phyloP scores from a whole-genome alignment of 2,888 invertebrate species.

The Nephrotoma flavescens region DNA sequence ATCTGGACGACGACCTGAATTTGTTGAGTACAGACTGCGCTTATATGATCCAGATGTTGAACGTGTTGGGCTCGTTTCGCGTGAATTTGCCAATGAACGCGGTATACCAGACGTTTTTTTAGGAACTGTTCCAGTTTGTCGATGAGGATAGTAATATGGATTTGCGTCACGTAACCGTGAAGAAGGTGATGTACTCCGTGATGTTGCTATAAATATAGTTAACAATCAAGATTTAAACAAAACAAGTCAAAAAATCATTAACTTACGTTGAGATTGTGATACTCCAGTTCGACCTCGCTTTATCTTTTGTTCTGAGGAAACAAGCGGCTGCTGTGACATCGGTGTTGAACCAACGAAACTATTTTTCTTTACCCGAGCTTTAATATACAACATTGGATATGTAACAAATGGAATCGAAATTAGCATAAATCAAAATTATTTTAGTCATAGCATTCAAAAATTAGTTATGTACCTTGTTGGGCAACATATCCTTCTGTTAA shows the following conservation, averaged over 20 bases:
- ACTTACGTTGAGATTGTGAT: conserved; percentile 87
- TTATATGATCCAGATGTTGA: conserved; percentile 18
- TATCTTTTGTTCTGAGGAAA: conserved; percentile 43
- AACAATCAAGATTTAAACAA: conserved; percentile 5
- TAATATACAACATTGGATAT: conserved; percentile 7
- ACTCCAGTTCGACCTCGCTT: conserved; percentile 56
- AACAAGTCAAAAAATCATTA: background rate
- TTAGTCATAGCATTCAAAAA: conserved; percentile 4
- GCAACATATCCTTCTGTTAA: conserved; percentile 44
- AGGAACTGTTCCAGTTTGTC: conserved; percentile 38
- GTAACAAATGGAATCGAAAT: background rate
- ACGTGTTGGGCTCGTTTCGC: conserved; percentile 52
- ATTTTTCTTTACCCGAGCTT: conserved; percentile 52
- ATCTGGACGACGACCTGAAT: conserved; percentile 31
- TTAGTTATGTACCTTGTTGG: conserved; percentile 41
- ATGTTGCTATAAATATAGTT: conserved; percentile 52
- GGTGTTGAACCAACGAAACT: conserved; percentile 29
- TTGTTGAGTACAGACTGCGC: conserved; percentile 11
- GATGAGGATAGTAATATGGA: conserved; percentile 29
- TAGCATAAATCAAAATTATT: background rate
- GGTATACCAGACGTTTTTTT: conserved; percentile 57
- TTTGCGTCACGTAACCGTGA: conserved; percentile 63
- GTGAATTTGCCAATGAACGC: conserved; percentile 48
- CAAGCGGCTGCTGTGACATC: conserved; percentile 14
- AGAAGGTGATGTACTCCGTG: conserved; percentile 86